Evolutionary conservation across 2,888 invertebrate genomes (phyloP), one percentile per base, ranked within the genome.

Genomic region (Gortyna flavago): DNA sequence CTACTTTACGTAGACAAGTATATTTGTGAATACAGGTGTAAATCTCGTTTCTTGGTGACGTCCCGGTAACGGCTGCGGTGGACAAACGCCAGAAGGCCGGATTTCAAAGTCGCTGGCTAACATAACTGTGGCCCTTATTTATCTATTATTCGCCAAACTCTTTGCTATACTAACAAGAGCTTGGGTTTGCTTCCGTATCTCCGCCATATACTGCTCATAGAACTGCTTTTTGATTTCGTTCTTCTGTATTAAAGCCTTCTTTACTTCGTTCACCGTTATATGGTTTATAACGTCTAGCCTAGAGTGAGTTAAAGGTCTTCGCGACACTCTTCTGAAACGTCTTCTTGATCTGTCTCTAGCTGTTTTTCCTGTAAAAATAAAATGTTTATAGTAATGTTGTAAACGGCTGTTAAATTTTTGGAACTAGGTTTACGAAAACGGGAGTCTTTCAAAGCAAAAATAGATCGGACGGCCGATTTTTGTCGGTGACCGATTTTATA

Each of bases 181-280:
- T 44, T 74, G n/a, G 4, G 74, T 74, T n/a, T 74, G 74, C 21
- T 74, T 74, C 7, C 74, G 57, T 7, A 74, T 74, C n/a, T 74
- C 74, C 4, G 48, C 59, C 75, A 74, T 16, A 4, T 74, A 74
- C 35, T 61, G 32, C 0, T 32, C 32, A 7, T 74, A 74, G 21
- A 74, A 74, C 32, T 59, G n/a, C 9, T 74, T 74, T n/a, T 74
- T 74, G 0, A 74, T 73, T 74, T 73, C 57, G 59, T 74, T 74
- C 41, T 74, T 74, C 9, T 74, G n/a, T 21, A 73, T 16, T 9
- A 74, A 44, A 1, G 73, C 73, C n/a, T 74, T 74, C 0, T 21
- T 74, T 5, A 74, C 73, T 44, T 74, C 74, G n/a, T 74, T 74
- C 3, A 74, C 44, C 0, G 74, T 73, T n/a, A 74, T 57, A 5